Conservation (phyloP, 2,113 vertebrate species). For the Notothenia rossii region DNA sequence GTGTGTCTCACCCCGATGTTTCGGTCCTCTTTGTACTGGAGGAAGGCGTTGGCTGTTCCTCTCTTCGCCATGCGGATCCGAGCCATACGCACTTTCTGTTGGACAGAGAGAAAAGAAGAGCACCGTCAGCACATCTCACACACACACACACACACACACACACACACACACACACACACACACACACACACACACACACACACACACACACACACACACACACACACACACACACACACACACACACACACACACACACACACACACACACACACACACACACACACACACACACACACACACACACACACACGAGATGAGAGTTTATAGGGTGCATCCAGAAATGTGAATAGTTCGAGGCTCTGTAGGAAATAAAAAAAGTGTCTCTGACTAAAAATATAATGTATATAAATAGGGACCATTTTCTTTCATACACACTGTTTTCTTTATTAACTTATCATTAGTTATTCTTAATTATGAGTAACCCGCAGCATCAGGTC, state of each 20-base stretch:
- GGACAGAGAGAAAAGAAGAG: slow-evolving; percentile 45
- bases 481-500: too few species aligned
- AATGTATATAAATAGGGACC: too few species aligned
- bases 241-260: slow-evolving; percentile 6
- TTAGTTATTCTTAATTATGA: too few species aligned
- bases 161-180: slow-evolving; percentile 31
- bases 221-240: slow-evolving; percentile 4
- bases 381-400: too few species aligned
- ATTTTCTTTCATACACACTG: too few species aligned
- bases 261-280: slow-evolving; percentile 9
- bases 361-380: too few species aligned
- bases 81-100: slow-evolving; percentile 91
- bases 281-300: neutral
- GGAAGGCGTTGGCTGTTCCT: slow-evolving; percentile 90
- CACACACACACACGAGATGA: slow-evolving; percentile 20
- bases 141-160: slow-evolving; percentile 6
- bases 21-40: slow-evolving; percentile 90
- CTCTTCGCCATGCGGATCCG: slow-evolving; percentile 93
- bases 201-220: slow-evolving; percentile 7
- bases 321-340: too few species aligned
- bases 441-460: too few species aligned
- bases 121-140: slow-evolving; percentile 36
- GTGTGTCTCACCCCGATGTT: slow-evolving; percentile 84
- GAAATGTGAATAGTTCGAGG: too few species aligned
- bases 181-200: slow-evolving; percentile 25